phyloP scores from a whole-genome alignment of 2,113 vertebrate species.

The Hippocampus guttulatus region DNA sequence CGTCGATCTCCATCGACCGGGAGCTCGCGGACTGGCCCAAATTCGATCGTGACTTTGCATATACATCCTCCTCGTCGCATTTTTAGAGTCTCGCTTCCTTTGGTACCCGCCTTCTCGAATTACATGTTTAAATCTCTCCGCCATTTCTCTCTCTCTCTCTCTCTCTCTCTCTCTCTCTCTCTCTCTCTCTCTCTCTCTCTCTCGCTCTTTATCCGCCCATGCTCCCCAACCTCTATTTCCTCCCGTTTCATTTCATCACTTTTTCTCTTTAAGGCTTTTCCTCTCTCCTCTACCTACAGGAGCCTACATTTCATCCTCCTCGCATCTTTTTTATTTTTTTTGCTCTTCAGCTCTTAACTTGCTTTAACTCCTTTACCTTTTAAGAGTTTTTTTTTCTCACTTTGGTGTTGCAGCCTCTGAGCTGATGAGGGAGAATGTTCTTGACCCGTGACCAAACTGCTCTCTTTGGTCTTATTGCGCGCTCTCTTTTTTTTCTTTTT shows the following conservation, averaged over 20 bases:
- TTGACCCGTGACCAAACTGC: constrained; percentile 16
- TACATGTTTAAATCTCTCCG: constrained; percentile 7
- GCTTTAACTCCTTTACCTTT: constrained; percentile 1
- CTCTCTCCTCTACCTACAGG: background rate
- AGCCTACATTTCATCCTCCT: constrained; percentile 9
- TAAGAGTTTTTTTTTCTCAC: background rate
- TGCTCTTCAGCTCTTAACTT: background rate
- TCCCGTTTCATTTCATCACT: constrained; percentile 3
- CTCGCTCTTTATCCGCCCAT: background rate
- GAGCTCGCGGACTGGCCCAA: too few species aligned
- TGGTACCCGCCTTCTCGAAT: constrained; percentile 8
- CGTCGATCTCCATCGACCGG: too few species aligned
- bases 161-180: too few species aligned
- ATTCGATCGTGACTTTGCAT: background rate
- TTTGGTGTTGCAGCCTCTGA: constrained; percentile 10
- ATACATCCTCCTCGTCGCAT: background rate
- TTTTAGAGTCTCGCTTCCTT: constrained; percentile 8
- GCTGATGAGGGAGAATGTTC: constrained; percentile 2
- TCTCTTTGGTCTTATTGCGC: background rate
- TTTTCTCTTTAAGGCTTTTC: background rate
- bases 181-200: too few species aligned
- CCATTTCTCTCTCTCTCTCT: background rate
- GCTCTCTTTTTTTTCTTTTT: background rate
- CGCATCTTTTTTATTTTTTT: background rate
- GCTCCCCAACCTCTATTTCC: constrained; percentile 14